Conservation (phyloP, 2,888 invertebrate genomes). For the Thymelicus lineola region DNA sequence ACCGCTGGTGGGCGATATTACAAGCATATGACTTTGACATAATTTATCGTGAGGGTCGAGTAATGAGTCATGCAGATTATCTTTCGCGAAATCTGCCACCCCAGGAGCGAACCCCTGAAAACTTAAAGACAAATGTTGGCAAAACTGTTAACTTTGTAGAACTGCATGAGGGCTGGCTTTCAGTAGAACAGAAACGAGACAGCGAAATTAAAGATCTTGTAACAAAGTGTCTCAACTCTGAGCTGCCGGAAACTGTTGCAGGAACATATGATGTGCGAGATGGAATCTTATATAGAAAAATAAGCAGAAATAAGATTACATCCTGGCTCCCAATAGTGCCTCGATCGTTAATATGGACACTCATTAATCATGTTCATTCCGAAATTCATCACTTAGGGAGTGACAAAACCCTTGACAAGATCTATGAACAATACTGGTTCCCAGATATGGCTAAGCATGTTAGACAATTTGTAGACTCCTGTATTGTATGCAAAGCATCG, state of each 20-base stretch:
- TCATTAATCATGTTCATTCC: conserved; percentile 38
- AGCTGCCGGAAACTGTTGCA: not conserved
- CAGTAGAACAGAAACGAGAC: conserved; percentile 9
- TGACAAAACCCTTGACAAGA: conserved; percentile 38
- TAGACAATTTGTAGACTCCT: conserved; percentile 35
- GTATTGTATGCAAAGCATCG: conserved; percentile 23
- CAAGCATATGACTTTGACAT: conserved; percentile 12
- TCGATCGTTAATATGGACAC: conserved; percentile 37
- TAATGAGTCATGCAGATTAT: not conserved
- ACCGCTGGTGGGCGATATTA: conserved; percentile 3
- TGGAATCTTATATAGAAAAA: conserved; percentile 1
- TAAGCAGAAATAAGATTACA: not conserved
- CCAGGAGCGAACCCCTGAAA: not conserved
- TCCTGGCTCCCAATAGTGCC: conserved; percentile 38
- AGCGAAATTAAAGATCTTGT: not conserved
- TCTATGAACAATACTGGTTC: conserved; percentile 44
- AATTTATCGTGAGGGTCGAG: not conserved
- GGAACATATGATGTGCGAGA: conserved; percentile 1
- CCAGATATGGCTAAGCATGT: conserved; percentile 38
- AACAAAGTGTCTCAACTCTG: not conserved
- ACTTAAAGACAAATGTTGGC: not conserved
- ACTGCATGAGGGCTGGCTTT: not conserved
- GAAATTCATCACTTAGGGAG: conserved; percentile 38
- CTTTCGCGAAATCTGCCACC: conserved; percentile 13
- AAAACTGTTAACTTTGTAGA: not conserved